phyloP scores from a whole-genome alignment of 1,140 invertebrate genomes.

The Proctacanthus coquilletti region DNA sequence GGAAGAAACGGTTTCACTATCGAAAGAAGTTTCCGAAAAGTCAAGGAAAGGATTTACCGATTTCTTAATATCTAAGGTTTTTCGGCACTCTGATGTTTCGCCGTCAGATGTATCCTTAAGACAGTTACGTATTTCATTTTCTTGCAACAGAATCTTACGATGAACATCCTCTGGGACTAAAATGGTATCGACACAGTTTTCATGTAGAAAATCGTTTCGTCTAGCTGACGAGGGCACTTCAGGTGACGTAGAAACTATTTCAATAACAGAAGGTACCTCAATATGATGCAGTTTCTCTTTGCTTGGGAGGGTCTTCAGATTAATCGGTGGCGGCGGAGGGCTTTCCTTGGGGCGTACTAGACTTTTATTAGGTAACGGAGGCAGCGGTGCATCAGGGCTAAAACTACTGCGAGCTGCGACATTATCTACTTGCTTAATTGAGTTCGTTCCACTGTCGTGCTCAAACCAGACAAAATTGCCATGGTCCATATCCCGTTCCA shows the following conservation, averaged over 20 bases:
- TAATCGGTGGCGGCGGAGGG: slow-evolving; percentile 27
- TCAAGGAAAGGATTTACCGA: slow-evolving; percentile 28
- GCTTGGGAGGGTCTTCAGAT: slow-evolving; percentile 20
- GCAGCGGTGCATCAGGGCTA: slow-evolving; percentile 2
- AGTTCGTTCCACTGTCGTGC: slow-evolving; percentile 24
- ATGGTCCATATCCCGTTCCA: slow-evolving; percentile 25
- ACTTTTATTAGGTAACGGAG: background rate
- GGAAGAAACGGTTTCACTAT: slow-evolving; percentile 1
- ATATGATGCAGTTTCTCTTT: slow-evolving; percentile 17
- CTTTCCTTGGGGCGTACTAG: slow-evolving; percentile 15
- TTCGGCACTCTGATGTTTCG: no score
- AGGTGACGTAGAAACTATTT: no score
- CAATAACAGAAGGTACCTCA: slow-evolving; percentile 11
- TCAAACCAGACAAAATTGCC: slow-evolving; percentile 27
- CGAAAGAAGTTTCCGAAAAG: slow-evolving; percentile 1
- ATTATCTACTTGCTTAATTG: slow-evolving; percentile 13
- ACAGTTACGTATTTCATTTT: slow-evolving; percentile 22
- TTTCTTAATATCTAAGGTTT: no score
- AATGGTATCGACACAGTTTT: slow-evolving; percentile 26
- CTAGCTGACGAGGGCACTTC: no score
- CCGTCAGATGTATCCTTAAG: slow-evolving; percentile 1
- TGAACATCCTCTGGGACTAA: slow-evolving; percentile 24
- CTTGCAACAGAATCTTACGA: slow-evolving; percentile 22
- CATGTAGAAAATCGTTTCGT: slow-evolving; percentile 23
- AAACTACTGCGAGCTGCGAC: slow-evolving; percentile 4